Conservation (phyloP, 2,888 invertebrate species). For the Megalurothrips usitatus region DNA sequence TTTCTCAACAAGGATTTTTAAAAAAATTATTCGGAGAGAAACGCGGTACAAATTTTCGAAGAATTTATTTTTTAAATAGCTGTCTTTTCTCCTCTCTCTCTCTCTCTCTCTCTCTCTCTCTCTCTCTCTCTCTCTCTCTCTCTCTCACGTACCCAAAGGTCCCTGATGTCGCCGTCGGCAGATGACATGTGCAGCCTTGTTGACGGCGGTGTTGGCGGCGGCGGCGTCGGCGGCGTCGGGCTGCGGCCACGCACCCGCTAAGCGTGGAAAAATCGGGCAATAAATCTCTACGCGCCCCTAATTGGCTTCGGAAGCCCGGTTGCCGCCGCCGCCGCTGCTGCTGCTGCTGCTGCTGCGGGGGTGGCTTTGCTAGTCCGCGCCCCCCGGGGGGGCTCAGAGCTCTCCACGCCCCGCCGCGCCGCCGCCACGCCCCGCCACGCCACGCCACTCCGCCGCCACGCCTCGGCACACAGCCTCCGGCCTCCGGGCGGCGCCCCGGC, state of each 20-base stretch:
- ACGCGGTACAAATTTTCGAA: too few species aligned
- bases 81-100: background rate
- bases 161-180: background rate
- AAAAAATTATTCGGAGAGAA: too few species aligned
- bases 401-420: too few species aligned
- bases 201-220: too few species aligned
- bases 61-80: too few species aligned
- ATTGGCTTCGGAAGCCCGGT: conserved; percentile 7
- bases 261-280: conserved; percentile 22
- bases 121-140: background rate
- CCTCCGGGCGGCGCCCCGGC: background rate
- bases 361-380: too few species aligned
- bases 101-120: background rate
- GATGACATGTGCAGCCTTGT: background rate
- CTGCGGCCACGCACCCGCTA: background rate
- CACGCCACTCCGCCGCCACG: too few species aligned
- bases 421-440: too few species aligned
- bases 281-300: conserved; percentile 2
- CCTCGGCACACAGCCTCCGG: too few species aligned
- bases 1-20: too few species aligned
- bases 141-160: background rate
- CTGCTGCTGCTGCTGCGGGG: too few species aligned
- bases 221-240: background rate
- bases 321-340: background rate
- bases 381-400: too few species aligned